Evolutionary conservation across 2,888 invertebrate species (phyloP).

Genomic region (Autographa gamma): DNA sequence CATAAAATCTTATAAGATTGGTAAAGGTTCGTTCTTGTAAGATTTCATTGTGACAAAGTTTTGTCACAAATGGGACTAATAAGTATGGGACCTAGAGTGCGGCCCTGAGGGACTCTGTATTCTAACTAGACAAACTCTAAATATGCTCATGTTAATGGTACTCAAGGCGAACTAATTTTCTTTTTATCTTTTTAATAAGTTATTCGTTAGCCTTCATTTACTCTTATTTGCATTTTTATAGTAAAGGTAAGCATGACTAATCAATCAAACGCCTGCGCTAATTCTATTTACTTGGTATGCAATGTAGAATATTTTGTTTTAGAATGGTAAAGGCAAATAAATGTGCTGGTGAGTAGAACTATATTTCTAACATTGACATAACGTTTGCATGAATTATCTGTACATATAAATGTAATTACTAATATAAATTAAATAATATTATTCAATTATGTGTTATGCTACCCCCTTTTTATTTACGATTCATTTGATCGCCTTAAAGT

Average conservation of each 20-base stretch:
- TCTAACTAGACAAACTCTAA: not conserved
- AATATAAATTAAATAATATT: no score
- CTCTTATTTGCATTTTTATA: conserved; percentile 40
- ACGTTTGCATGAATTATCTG: conserved; percentile 31
- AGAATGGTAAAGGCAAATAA: conserved; percentile 65
- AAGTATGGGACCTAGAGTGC: conserved; percentile 5
- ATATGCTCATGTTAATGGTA: not conserved
- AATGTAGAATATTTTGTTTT: conserved; percentile 69
- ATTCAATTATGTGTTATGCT: no score
- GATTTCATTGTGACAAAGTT: not conserved
- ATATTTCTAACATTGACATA: conserved; percentile 12
- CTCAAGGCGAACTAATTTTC: not conserved
- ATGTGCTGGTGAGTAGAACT: conserved; percentile 71
- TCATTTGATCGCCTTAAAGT: no score
- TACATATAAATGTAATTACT: not conserved
- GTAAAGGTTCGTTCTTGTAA: not conserved
- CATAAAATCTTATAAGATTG: conserved; percentile 8
- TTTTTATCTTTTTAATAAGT: conserved; percentile 9
- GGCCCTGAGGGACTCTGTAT: conserved; percentile 27
- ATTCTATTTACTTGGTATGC: conserved; percentile 58
- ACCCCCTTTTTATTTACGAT: no score
- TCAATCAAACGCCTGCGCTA: conserved; percentile 64
- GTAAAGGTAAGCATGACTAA: conserved; percentile 74
- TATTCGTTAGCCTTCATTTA: conserved; percentile 8
- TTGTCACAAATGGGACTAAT: not conserved